phyloP scores from a whole-genome alignment of 1,140 invertebrate genomes.

The Brachionus plicatilis region DNA sequence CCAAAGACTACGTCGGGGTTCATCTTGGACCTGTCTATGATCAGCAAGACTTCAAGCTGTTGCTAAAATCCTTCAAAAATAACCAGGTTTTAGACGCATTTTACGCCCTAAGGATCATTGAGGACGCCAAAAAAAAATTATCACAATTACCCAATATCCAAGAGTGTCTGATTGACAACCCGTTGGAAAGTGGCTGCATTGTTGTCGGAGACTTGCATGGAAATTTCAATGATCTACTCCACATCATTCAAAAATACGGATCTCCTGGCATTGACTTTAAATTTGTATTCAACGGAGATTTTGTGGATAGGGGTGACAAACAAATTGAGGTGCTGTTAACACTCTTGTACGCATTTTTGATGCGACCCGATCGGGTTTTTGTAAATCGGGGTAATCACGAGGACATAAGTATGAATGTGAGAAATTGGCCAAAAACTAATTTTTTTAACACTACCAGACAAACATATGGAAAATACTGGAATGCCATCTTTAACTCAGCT shows the following conservation, averaged over 20 bases:
- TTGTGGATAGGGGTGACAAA: slow-evolving; percentile 2
- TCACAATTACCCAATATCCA: background rate
- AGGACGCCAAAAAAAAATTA: slow-evolving; percentile 5
- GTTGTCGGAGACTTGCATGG: slow-evolving; percentile 39
- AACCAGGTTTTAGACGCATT: background rate
- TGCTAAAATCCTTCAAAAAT: slow-evolving; percentile 11
- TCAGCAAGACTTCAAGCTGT: background rate
- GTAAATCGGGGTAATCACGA: slow-evolving; percentile 40
- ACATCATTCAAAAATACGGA: slow-evolving; percentile 21
- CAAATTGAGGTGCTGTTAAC: slow-evolving; percentile 12
- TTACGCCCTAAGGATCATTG: background rate
- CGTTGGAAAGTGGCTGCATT: background rate
- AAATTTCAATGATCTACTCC: background rate
- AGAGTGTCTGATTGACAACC: slow-evolving; percentile 1
- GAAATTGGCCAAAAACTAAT: background rate
- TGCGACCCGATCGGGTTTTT: background rate
- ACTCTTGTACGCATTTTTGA: slow-evolving; percentile 8
- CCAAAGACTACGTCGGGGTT: background rate
- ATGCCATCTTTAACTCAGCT: background rate
- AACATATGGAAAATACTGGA: background rate
- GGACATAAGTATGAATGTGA: slow-evolving; percentile 24
- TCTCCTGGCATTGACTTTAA: background rate
- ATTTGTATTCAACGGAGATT: slow-evolving; percentile 38
- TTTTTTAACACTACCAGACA: background rate
- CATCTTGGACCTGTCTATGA: background rate